Evolutionary conservation across 2,888 invertebrate genomes (phyloP).

Genomic region (Sycophila texana): DNA sequence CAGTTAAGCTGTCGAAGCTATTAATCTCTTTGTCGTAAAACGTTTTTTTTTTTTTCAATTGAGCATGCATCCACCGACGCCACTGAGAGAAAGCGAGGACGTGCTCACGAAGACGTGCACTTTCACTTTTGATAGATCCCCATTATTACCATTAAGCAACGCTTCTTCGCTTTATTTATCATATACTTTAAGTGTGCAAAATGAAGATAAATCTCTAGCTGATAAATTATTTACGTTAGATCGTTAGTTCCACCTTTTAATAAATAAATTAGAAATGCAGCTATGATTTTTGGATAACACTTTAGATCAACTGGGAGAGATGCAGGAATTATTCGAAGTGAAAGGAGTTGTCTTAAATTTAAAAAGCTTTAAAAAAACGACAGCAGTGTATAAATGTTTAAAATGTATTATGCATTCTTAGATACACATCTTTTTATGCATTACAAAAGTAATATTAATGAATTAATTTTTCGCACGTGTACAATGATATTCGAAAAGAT

Average conservation of each 20-base stretch:
- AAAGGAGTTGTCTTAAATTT: not conserved
- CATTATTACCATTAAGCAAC: slow-evolving; percentile 62
- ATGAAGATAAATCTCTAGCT: not conserved
- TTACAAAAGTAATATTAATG: slow-evolving; percentile 40
- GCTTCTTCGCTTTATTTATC: slow-evolving; percentile 57
- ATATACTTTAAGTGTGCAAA: slow-evolving; percentile 11
- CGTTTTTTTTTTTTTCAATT: slow-evolving; percentile 60
- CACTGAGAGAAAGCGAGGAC: slow-evolving; percentile 70
- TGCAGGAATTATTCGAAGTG: too few species aligned
- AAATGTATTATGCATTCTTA: slow-evolving; percentile 31
- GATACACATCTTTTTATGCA: slow-evolving; percentile 41
- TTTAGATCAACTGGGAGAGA: not conserved
- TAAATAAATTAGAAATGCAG: not conserved
- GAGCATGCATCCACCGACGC: slow-evolving; percentile 64
- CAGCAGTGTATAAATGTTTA: slow-evolving; percentile 20
- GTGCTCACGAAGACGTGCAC: slow-evolving; percentile 61
- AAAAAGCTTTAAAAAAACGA: not conserved
- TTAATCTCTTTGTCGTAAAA: slow-evolving; percentile 49
- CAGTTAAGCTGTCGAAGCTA: not conserved
- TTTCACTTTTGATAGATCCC: slow-evolving; percentile 70
- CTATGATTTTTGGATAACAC: not conserved
- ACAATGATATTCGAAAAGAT: slow-evolving; percentile 19
- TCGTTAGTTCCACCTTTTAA: not conserved
- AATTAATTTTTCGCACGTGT: slow-evolving; percentile 17
- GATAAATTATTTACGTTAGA: not conserved